Percentiles rank a stretch among this genome's conserved stretches.
These are phyloP conservation scores for Ostrea edulis DNA, from an alignment of 1,140 invertebrate genomes.

Conservation along the genomic window DNA sequence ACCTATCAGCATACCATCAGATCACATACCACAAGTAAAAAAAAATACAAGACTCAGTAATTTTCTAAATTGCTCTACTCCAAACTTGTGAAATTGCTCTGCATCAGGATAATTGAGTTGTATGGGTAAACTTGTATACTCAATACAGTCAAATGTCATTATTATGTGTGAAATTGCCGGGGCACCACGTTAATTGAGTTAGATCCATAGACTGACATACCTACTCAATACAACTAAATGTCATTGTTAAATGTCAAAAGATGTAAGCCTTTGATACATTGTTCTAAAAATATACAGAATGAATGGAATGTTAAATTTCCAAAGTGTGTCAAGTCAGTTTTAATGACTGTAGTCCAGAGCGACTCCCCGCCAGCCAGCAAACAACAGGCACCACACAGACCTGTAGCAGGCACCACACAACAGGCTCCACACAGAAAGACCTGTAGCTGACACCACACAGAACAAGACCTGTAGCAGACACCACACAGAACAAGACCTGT, in stretches of 20 bases:
- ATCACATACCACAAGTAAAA: too few relatives aligned
- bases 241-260: constrained; percentile 32
- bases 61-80: not conserved
- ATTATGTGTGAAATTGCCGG: not conserved
- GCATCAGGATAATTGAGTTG: not conserved
- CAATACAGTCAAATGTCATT: not conserved
- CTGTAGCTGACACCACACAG: too few relatives aligned
- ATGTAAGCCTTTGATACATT: not conserved
- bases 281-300: not conserved
- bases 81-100: not conserved
- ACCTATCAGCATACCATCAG: too few relatives aligned
- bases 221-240: not conserved
- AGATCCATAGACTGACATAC: not conserved
- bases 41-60: not conserved
- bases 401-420: too few relatives aligned
- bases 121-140: not conserved
- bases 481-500: too few relatives aligned
- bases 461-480: too few relatives aligned
- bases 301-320: not conserved
- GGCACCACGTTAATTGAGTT: too few relatives aligned
- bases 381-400: too few relatives aligned
- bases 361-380: too few relatives aligned
- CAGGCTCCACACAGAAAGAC: too few relatives aligned
- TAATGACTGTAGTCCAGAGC: not conserved
- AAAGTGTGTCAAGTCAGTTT: not conserved